These are phyloP conservation scores for Rhamnusium bicolor DNA, from an alignment of 2,888 invertebrate genomes.

Conservation along the genomic window DNA sequence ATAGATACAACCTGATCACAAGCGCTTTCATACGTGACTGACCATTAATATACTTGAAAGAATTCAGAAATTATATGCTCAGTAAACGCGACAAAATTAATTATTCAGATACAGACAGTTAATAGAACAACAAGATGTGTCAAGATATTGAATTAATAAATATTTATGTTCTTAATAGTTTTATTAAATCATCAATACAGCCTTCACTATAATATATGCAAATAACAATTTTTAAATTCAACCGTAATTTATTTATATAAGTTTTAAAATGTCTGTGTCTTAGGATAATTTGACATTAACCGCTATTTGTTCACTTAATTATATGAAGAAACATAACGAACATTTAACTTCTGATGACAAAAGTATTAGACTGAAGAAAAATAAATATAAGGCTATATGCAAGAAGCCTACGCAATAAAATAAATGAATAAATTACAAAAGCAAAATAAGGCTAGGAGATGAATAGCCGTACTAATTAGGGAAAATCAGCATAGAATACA, in stretches of 20 bases:
- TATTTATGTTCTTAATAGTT: constrained; percentile 26
- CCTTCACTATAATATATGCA: constrained; percentile 20
- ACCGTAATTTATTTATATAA: not conserved
- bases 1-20: constrained; percentile 38
- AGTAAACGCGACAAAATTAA: constrained; percentile 54
- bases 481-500: too few species aligned
- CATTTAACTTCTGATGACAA: too few species aligned
- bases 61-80: constrained; percentile 53
- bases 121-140: constrained; percentile 43
- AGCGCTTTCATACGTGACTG: constrained; percentile 48
- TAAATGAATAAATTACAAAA: too few species aligned
- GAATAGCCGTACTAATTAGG: too few species aligned
- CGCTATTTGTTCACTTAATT: too few species aligned
- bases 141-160: constrained; percentile 35
- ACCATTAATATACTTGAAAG: constrained; percentile 52
- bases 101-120: constrained; percentile 36
- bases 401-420: too few species aligned
- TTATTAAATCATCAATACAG: constrained; percentile 22
- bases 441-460: too few species aligned
- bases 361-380: too few species aligned
- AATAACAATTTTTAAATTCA: not conserved
- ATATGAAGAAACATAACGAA: too few species aligned
- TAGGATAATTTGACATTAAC: too few species aligned
- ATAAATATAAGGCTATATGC: too few species aligned
- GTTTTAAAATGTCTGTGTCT: not conserved